Percentiles rank a stretch among this genome's conserved stretches.
Evolutionary conservation across 2,113 vertebrate genomes (phyloP).

Genomic region (Aplodontia rufa): DNA sequence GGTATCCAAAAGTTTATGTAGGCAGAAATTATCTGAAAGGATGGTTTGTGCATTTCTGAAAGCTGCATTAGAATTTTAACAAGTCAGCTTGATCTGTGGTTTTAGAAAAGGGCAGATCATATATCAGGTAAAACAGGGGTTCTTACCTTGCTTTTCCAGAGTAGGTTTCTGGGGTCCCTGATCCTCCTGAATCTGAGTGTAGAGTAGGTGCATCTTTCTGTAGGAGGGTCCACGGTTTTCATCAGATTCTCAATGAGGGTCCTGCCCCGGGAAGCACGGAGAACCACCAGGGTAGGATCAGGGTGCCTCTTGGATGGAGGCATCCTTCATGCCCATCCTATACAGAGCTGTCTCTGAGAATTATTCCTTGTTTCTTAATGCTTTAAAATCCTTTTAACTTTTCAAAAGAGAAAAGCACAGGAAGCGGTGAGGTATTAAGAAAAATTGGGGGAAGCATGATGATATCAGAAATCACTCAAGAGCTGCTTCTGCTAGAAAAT

Average conservation of each 20-base stretch:
- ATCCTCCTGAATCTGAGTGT: not conserved
- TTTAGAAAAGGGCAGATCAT: not conserved
- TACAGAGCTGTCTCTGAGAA: no score
- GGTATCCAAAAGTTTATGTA: not conserved
- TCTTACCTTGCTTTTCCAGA: not conserved
- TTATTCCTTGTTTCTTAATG: not conserved
- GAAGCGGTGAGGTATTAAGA: not conserved
- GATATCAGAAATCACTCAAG: not conserved
- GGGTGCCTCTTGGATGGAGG: not conserved
- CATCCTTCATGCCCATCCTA: not conserved
- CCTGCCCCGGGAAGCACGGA: not conserved
- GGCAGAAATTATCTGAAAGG: not conserved
- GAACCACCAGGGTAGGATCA: not conserved
- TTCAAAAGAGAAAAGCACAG: not conserved
- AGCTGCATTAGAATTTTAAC: not conserved
- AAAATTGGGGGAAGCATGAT: not conserved
- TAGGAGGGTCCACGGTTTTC: not conserved
- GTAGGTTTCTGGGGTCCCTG: not conserved
- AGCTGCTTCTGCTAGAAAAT: not conserved
- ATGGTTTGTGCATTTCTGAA: conserved; percentile 27
- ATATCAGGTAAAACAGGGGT: not conserved
- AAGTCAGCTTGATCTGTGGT: not conserved
- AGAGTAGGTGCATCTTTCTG: not conserved
- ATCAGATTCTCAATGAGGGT: not conserved
- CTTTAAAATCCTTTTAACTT: not conserved